phyloP scores from a whole-genome alignment of 2,797 vertebrate genomes.

The Loriculus beryllinus region DNA sequence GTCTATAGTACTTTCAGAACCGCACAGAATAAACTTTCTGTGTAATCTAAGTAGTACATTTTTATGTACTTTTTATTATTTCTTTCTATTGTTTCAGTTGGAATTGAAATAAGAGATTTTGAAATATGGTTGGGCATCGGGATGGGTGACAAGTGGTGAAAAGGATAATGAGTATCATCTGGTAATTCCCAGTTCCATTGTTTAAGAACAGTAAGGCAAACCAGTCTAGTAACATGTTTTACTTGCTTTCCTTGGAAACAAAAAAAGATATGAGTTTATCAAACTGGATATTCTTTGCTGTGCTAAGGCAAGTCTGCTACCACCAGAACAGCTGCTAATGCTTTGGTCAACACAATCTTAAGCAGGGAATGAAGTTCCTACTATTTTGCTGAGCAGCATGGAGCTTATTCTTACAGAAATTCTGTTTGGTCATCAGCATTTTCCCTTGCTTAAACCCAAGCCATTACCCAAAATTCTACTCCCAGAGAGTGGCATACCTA shows the following conservation, averaged over 20 bases:
- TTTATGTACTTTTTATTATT: background rate
- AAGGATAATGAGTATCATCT: background rate
- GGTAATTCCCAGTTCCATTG: background rate
- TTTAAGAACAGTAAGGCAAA: background rate
- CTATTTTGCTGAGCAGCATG: background rate
- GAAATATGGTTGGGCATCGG: background rate
- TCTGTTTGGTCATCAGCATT: background rate
- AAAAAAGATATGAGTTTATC: background rate
- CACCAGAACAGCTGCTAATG: background rate
- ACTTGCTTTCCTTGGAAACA: background rate
- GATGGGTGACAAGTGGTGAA: background rate
- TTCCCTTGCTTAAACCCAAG: background rate
- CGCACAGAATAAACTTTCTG: background rate
- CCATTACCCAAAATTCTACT: background rate
- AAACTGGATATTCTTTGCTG: background rate
- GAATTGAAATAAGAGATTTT: background rate
- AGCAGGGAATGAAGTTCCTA: background rate
- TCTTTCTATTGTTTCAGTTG: background rate
- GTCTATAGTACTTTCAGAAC: background rate
- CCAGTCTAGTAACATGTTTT: background rate
- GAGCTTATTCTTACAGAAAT: background rate
- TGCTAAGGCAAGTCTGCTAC: background rate
- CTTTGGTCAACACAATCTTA: background rate
- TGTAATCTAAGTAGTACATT: background rate
- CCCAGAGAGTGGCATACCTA: background rate